These are phyloP conservation scores for Corydoras maculifer DNA, from an alignment of 2,113 vertebrate species.

Conservation along the genomic window DNA sequence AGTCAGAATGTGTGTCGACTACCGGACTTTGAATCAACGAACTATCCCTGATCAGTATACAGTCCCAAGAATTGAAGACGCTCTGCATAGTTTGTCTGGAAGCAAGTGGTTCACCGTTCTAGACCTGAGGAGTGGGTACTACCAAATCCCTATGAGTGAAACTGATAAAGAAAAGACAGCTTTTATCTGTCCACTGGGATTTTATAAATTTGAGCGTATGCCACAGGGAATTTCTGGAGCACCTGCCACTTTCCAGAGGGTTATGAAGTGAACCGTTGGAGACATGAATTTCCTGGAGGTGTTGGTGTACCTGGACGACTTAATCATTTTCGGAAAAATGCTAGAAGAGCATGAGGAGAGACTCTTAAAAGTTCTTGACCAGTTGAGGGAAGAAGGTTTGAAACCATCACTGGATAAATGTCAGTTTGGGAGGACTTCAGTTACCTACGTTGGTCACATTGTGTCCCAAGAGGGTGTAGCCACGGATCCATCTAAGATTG, in stretches of 20 bases:
- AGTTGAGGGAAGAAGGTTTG: not conserved
- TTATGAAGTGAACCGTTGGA: slow-evolving; percentile 29
- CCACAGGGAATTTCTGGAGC: slow-evolving; percentile 14
- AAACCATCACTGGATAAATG: not conserved
- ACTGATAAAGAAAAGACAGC: slow-evolving; percentile 26
- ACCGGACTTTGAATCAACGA: slow-evolving; percentile 4
- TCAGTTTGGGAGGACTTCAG: not conserved
- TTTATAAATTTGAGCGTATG: slow-evolving; percentile 9
- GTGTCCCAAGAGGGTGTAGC: no score
- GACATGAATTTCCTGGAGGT: slow-evolving; percentile 30
- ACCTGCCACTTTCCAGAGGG: slow-evolving; percentile 22
- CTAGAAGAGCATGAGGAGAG: not conserved
- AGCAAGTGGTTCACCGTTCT: slow-evolving; percentile 35
- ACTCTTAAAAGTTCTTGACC: not conserved
- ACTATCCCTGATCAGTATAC: slow-evolving; percentile 27
- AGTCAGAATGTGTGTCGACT: no score
- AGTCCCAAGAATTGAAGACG: not conserved
- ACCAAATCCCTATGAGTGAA: slow-evolving; percentile 27
- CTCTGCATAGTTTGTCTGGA: slow-evolving; percentile 15
- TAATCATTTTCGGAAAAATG: slow-evolving; percentile 14
- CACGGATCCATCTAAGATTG: slow-evolving; percentile 3
- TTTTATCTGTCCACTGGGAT: slow-evolving; percentile 1
- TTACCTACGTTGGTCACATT: not conserved
- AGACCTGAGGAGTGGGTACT: slow-evolving; percentile 22
- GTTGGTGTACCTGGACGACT: slow-evolving; percentile 23